Evolutionary conservation across 2,113 vertebrate genomes (phyloP), one percentile per base, ranked within the genome.

Genomic region (Panurus biarmicus): DNA sequence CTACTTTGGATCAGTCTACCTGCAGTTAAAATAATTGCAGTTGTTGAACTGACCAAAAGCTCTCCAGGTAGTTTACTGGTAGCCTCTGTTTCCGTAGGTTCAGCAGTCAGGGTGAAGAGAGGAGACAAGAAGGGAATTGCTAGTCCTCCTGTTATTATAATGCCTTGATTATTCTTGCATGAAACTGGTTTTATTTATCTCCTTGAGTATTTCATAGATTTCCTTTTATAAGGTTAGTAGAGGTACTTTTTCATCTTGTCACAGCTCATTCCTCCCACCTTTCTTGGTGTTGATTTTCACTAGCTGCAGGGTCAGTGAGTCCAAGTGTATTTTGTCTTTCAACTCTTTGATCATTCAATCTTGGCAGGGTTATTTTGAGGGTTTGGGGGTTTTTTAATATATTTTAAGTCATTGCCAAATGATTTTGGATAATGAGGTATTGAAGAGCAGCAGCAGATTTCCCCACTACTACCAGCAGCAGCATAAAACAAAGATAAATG

Each of bases 231-330:
- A 76, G 71, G 48, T 70, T 94, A 91, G 69, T 82, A 88, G 51
- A 81, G 31, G 90, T 83, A 35, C n/a, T 97, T 73, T 92, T 96
- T 97, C 80, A 96, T 97, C 81, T 93, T 97, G 80, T 96, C 89
- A 93, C 79, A 88, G 25, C 72, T 94, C 85, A 92, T 95, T 95
- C 85, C 18, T 91, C 36, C 67, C 93, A 53, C 47, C 33, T 58
- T 94, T 61, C 78, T 96, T 95, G 70, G 72, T 86, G 70, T 90
- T 94, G 75, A 90, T 96, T 96, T 95, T 88, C 64, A 67, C 67
- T 90, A 23, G 48, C 84, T 81, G 47, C 51, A 79, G 91, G 95
- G 70, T 72, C 38, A 87, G 61, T 19, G 44, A 85, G 70, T 93
- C 94, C 83, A 95, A 94, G 75, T 53, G 51, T 85, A 69, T 94